Evolutionary conservation across 2,113 vertebrate genomes (phyloP), one percentile per base, ranked within the genome.

Genomic region (Phoxinus phoxinus): DNA sequence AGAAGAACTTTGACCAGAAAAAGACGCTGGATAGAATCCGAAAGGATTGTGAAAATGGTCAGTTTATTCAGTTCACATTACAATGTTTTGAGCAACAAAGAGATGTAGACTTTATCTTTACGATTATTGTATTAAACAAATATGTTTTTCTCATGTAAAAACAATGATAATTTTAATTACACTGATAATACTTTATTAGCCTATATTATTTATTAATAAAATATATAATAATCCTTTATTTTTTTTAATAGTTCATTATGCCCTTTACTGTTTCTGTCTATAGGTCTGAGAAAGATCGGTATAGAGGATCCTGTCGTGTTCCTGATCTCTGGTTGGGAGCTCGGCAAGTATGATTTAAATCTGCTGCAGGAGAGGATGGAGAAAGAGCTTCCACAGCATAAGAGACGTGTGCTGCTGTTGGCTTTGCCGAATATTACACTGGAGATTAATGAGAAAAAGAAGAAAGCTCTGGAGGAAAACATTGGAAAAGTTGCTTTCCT

Each of bases 401-500:
- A 91, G 84, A 87, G 76, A 59, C 61, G 87, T 81, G 79, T 79
- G 21, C 87, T 92, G 41, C 69, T 89, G 58, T 48, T 90, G 46
- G 73, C 90, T 0, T 86, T 95, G 59, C 93, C 93, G 0, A 93
- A 90, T 44, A 85, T 94, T 83, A 93, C 88, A 0, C 83, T 90
- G 78, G 59, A 86, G 25, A 91, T 93, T 53, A 85, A 93, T 73
- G 85, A 90, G 83, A 91, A 81, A 87, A 94, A 95, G 89, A 93
- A 93, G 71, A 85, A 89, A 65, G 87, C 86, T 79, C 90, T 94
- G 0, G 88, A 91, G 75, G 87, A 89, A 48, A 89, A 93, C 2
- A 92, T 94, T 51, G 91, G 92, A 81, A 94, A 89, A 85, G 79
- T 91, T 1, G 94, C 94, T 6, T 9, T 91, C 19, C 63, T 93